Evolutionary conservation across 2,888 invertebrate species (phyloP), one percentile per base, ranked within the genome.

Genomic region (Rambutsinella grinnellia): DNA sequence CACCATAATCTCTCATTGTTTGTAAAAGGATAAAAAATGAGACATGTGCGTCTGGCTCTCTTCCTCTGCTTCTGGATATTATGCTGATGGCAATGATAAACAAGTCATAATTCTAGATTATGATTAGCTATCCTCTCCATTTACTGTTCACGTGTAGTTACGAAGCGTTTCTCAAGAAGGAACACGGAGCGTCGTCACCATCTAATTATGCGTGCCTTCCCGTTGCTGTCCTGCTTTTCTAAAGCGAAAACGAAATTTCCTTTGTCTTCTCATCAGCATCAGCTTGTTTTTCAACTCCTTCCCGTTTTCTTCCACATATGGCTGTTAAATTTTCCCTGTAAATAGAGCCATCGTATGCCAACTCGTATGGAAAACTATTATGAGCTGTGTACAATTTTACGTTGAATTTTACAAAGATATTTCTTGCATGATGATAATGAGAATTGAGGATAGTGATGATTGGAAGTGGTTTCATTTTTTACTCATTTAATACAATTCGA

Each of bases 241-340:
- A 8, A 13, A 36, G 36, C 36, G 13, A 36, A 36, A 36, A 36
- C 5, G 13, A 5, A 13, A 36, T 13, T 5, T 36, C 13, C 36
- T 36, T 36, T 36, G 36, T 36, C 36, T 36, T 8, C 36, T 36
- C 13, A 5, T 36, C 36, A 5, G 36, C 5, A 36, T 36, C 36
- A 13, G 36, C 13, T 13, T 13, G 13, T 13, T 36, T 36, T 36
- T 36, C 57, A 36, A 21, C 36, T 56, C 56, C 53, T 54, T 36
- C 54, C 56, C 56, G 36, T 46, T 68, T 51, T 28, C 51, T 68
- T 68, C 58, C 68, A 67, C 67, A 67, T 57, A 58, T 67, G 67
- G 58, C 49, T 60, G 17, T 23, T 23, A 57, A 47, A 27, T 26
- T 49, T 23, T 23, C 3, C 36, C 36, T 57, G 36, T 8, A 36